Conservation (phyloP, 2,797 vertebrate genomes). For the Leptatherina wallacei region DNA sequence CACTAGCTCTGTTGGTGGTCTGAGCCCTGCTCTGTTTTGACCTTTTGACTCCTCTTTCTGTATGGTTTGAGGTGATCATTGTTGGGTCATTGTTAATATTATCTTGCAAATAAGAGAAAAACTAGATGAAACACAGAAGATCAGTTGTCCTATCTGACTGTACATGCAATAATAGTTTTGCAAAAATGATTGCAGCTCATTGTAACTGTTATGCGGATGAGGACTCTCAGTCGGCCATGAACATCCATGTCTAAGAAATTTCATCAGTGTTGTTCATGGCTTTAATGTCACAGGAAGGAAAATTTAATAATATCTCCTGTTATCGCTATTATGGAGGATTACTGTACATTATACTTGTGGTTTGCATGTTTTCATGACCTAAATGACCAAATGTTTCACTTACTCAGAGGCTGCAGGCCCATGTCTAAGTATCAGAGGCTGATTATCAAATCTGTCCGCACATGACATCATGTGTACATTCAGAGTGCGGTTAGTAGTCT, state of each 20-base stretch:
- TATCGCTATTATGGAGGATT: conserved; percentile 46
- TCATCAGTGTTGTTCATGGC: conserved; percentile 3
- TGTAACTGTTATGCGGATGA: conserved; percentile 25
- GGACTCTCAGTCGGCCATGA: conserved; percentile 3
- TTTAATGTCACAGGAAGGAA: conserved; percentile 38
- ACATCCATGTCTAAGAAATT: conserved; percentile 3
- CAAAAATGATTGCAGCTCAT: conserved; percentile 46
- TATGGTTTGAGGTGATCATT: conserved; percentile 16
- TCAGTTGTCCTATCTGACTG: conserved; percentile 31
- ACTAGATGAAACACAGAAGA: conserved; percentile 19
- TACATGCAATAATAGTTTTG: conserved; percentile 44
- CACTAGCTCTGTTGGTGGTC: conserved; percentile 52
- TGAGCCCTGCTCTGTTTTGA: conserved; percentile 20
- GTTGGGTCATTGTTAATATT: conserved; percentile 1
- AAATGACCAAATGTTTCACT: conserved; percentile 42
- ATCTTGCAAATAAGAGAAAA: conserved; percentile 17
- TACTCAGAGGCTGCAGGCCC: conserved; percentile 29
- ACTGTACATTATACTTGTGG: conserved; percentile 26
- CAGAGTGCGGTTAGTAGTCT: conserved; percentile 47
- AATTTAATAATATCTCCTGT: conserved; percentile 37
- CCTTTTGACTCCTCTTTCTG: conserved; percentile 43
- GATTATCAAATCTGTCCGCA: conserved; percentile 29
- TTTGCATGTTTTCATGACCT: conserved; percentile 32
- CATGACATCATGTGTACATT: conserved; percentile 61
- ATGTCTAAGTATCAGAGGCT: conserved; percentile 21